Percentiles rank a stretch among this genome's conserved stretches.
Conservation (phyloP, 2,113 vertebrate genomes). For the Psophia crepitans region DNA sequence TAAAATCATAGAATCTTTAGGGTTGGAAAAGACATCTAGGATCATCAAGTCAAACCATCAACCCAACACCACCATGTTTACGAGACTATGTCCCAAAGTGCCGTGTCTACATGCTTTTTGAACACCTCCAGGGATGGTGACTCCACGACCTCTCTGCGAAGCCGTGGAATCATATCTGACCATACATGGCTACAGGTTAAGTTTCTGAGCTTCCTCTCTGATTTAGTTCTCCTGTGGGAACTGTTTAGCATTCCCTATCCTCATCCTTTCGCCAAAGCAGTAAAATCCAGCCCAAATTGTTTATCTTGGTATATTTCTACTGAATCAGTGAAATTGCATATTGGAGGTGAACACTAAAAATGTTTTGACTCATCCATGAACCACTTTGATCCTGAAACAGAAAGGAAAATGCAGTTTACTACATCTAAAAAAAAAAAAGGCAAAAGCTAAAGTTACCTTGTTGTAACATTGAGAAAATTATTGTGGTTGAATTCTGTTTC, state of each 20-base stretch:
- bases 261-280: background rate
- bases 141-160: too few relatives aligned
- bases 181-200: background rate
- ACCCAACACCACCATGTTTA: too few relatives aligned
- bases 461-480: background rate
- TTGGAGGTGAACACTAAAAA: background rate
- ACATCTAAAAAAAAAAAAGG: background rate
- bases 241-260: background rate
- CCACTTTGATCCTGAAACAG: background rate
- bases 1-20: too few relatives aligned
- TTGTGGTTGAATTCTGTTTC: background rate
- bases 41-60: too few relatives aligned
- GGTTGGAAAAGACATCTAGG: too few relatives aligned
- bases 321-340: background rate
- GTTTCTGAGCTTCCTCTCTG: background rate
- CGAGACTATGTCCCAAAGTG: too few relatives aligned
- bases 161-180: too few relatives aligned
- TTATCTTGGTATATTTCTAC: background rate
- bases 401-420: background rate
- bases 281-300: background rate
- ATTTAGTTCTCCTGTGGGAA: background rate
- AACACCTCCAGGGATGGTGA: too few relatives aligned
- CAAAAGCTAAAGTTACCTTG: constrained; percentile 26
- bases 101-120: too few relatives aligned
- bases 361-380: background rate